Percentiles rank a stretch among this genome's conserved stretches.
phyloP scores from a whole-genome alignment of 2,888 invertebrate genomes.

The Ommatoiulus sabulosus region DNA sequence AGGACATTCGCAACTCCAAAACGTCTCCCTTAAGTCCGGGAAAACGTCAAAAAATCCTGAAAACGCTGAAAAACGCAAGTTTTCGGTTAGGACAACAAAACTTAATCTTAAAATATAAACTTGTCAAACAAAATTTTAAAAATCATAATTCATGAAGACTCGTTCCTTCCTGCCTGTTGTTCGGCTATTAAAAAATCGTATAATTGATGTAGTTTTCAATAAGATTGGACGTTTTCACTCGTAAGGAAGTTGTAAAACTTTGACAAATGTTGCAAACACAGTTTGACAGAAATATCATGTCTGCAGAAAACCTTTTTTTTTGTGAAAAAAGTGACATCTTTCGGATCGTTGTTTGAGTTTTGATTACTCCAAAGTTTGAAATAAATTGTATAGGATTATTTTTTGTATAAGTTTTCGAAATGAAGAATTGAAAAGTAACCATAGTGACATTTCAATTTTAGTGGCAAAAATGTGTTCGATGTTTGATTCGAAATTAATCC shows the following conservation, averaged over 20 bases:
- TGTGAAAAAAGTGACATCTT: neutral
- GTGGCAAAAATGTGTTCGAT: neutral
- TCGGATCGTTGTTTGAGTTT: no score
- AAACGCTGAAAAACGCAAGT: no score
- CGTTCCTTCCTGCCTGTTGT: neutral
- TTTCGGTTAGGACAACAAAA: no score
- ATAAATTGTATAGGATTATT: neutral
- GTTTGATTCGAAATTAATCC: no score
- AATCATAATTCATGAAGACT: no score
- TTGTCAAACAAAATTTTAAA: no score
- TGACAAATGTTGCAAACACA: slow-evolving; percentile 13
- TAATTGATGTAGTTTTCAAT: neutral
- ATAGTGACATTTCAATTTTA: neutral
- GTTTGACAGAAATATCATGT: neutral
- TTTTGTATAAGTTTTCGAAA: no score
- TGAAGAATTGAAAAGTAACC: slow-evolving; percentile 1
- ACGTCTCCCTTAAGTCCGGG: no score
- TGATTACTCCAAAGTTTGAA: no score
- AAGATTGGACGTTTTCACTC: neutral
- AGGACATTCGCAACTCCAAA: no score
- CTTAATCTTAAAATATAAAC: no score
- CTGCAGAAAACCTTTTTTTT: neutral
- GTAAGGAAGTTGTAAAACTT: slow-evolving; percentile 42
- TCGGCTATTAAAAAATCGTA: neutral
- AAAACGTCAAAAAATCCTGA: no score